Conservation (phyloP, 2,113 vertebrate species). For the Perognathus longimembris region DNA sequence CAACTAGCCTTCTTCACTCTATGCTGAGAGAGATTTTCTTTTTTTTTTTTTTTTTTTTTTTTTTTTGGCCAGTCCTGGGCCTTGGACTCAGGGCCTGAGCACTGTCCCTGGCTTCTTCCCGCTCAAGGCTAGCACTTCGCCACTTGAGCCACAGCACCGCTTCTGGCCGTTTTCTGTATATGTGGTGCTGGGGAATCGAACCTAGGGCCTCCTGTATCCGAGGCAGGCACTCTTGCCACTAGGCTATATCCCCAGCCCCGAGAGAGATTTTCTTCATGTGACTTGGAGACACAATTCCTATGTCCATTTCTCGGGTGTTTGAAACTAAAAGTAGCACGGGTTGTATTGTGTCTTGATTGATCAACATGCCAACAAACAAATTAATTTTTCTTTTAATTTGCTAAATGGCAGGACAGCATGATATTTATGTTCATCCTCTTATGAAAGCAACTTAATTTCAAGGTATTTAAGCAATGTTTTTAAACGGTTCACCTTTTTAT, state of each 20-base stretch:
- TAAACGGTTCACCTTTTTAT: neutral
- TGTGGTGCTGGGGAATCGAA: too few species aligned
- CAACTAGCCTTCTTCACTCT: neutral
- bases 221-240: too few species aligned
- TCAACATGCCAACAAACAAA: neutral
- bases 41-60: neutral
- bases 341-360: neutral
- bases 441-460: neutral
- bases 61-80: too few species aligned
- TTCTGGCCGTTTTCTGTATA: too few species aligned
- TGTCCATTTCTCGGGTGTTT: neutral
- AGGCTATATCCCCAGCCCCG: too few species aligned
- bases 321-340: neutral
- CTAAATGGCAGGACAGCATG: neutral
- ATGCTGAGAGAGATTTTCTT: neutral
- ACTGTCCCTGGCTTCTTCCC: too few species aligned
- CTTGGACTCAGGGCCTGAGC: too few species aligned
- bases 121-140: too few species aligned
- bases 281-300: neutral
- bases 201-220: too few species aligned
- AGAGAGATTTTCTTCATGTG: too few species aligned
- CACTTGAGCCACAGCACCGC: too few species aligned
- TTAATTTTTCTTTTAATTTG: slow-evolving; percentile 12
- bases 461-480: neutral
- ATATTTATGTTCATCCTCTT: slow-evolving; percentile 2